Evolutionary conservation across 2,888 invertebrate genomes (phyloP).

Genomic region (Brachylomia viminalis): DNA sequence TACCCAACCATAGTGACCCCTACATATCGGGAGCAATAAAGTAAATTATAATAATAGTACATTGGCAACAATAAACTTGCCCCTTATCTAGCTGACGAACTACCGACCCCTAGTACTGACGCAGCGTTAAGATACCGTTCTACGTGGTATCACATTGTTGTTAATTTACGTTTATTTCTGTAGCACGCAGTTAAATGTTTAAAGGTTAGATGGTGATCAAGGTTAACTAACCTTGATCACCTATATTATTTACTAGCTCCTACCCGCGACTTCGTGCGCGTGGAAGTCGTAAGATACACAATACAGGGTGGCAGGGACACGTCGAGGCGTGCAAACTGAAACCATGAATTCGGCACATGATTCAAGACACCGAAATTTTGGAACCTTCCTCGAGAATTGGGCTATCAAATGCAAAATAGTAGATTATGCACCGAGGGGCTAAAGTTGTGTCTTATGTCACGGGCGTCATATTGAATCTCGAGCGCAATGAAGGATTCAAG

Average conservation of each 20-base stretch:
- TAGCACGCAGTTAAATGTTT: constrained; percentile 18
- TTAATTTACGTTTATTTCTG: constrained; percentile 23
- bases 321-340: too few relatives aligned
- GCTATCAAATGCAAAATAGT: too few relatives aligned
- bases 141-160: constrained; percentile 41
- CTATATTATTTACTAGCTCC: neutral
- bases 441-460: too few relatives aligned
- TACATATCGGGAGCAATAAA: constrained; percentile 37
- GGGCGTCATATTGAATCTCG: too few relatives aligned
- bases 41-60: constrained; percentile 42
- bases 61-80: constrained; percentile 50
- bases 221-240: too few relatives aligned
- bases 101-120: constrained; percentile 47
- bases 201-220: constrained; percentile 21
- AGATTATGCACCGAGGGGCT: too few relatives aligned
- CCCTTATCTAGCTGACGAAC: constrained; percentile 50
- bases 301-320: too few relatives aligned
- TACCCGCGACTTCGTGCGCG: neutral
- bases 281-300: neutral
- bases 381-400: neutral
- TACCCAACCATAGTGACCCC: constrained; percentile 38
- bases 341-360: too few relatives aligned
- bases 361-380: too few relatives aligned
- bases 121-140: constrained; percentile 35
- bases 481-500: too few relatives aligned